Base-by-base conservation (phyloP, 2,113 vertebrate genomes). In the Polypterus senegalus region DNA sequence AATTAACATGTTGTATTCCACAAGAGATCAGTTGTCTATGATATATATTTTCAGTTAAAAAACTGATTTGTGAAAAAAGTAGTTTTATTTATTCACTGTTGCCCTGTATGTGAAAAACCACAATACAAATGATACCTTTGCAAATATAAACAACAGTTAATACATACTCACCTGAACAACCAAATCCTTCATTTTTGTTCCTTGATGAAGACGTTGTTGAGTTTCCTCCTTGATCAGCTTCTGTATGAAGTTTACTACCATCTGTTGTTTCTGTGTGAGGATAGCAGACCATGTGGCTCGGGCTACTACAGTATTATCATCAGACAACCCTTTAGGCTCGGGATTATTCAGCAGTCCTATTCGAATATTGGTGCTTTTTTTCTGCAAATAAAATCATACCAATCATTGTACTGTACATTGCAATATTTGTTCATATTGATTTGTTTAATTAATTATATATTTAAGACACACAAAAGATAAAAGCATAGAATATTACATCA, bases 311-410 rank as follows among this genome's bases (percentile, higher is more conserved):
- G 89, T 97, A 76, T 80, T 94, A 57, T 92, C 91, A 77, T 93
- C 86, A 10, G 75, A 85, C 27, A 27, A 27, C 77, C 91, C 83
- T 78, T 89, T 91, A 75, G 82, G 83, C 48, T 77, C 70, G 66
- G 91, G 93, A 79, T 98, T 97, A 83, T 86, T 86, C 77, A 97
- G 83, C 83, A 97, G 70, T 7, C 92, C 93, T 49, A 97, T 43
- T 11, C 93, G 91, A 61, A 83, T 76, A 67, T 82, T 87, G 57
- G 74, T 75, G 76, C 86, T 90, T 72, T 77, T 80, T 79, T 88
- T 91, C 95, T 97, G 77, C 52, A 76, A 66, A 2, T 63, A 65
- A 11, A 71, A 64, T 27, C 1, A 27, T 27, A 27, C 27, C 27
- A 27, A 27, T 27, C 27, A 27, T 27, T 27, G 27, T 27, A 27